These are phyloP conservation scores for Eupsilia transversa DNA, from an alignment of 2,888 invertebrate species.

Conservation along the genomic window DNA sequence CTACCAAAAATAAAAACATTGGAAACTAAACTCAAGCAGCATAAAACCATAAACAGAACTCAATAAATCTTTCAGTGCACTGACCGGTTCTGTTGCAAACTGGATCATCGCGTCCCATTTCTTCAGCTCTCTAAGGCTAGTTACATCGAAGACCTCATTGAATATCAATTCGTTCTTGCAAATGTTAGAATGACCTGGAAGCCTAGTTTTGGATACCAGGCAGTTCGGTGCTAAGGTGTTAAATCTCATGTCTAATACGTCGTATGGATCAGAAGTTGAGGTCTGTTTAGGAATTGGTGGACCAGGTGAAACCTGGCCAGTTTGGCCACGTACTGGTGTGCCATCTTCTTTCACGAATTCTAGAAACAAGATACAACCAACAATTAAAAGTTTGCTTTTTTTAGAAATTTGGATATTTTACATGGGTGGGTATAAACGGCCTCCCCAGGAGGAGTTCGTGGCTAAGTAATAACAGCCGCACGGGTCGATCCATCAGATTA, in stretches of 20 bases:
- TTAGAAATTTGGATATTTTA: background rate
- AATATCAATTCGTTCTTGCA: conserved; percentile 75
- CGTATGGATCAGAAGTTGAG: rapidly evolving
- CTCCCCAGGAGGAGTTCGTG: too few species aligned
- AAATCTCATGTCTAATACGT: background rate
- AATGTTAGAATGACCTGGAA: conserved; percentile 67
- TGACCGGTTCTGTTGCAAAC: conserved; percentile 91
- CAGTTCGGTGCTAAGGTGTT: background rate
- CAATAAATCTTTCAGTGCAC: background rate
- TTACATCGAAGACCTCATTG: conserved; percentile 36
- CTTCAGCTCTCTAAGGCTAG: conserved; percentile 72
- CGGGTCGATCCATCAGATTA: too few species aligned
- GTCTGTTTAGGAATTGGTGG: background rate
- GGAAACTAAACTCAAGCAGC: background rate
- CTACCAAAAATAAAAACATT: too few species aligned
- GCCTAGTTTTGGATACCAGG: conserved; percentile 18
- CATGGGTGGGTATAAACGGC: background rate
- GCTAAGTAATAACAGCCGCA: too few species aligned
- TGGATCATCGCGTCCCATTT: conserved; percentile 90
- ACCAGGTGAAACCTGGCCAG: background rate
- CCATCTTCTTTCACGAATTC: conserved; percentile 77
- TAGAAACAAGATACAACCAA: conserved; percentile 45
- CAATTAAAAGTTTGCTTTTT: background rate
- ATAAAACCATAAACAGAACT: background rate
- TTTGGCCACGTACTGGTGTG: background rate